Conservation (phyloP, 2,888 invertebrate genomes). For the Dynastes tityus region DNA sequence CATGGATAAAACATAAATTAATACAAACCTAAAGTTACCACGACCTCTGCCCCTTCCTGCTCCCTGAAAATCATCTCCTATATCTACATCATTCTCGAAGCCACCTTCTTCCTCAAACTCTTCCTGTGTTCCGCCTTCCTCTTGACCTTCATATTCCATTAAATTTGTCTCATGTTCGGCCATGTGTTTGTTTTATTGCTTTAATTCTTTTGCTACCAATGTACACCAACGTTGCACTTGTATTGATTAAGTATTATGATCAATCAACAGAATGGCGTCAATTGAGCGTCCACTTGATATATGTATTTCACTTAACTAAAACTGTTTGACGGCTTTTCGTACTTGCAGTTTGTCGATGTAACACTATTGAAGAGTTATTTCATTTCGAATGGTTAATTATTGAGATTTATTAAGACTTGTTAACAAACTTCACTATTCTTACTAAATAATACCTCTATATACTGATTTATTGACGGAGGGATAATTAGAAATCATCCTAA, state of each 20-base stretch:
- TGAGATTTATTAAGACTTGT: too few species aligned
- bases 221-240: not conserved
- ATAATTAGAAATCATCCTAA: too few species aligned
- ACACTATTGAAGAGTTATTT: too few species aligned
- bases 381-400: too few species aligned
- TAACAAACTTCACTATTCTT: too few species aligned
- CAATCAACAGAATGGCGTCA: conserved; percentile 47
- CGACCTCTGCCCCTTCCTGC: conserved; percentile 69
- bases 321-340: too few species aligned
- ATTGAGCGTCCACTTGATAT: not conserved
- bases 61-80: conserved; percentile 70
- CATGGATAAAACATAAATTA: conserved; percentile 22
- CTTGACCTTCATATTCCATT: conserved; percentile 58
- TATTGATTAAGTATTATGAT: conserved; percentile 44
- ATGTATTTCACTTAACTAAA: too few species aligned
- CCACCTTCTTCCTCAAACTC: conserved; percentile 65
- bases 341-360: too few species aligned
- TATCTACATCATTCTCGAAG: conserved; percentile 68
- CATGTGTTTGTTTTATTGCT: conserved; percentile 50
- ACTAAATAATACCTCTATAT: too few species aligned
- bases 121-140: conserved; percentile 58
- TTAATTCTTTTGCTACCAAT: not conserved
- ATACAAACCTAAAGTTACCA: conserved; percentile 71
- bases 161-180: conserved; percentile 57
- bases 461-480: too few species aligned